phyloP scores from a whole-genome alignment of 2,797 vertebrate species.

The Erpetoichthys calabaricus region DNA sequence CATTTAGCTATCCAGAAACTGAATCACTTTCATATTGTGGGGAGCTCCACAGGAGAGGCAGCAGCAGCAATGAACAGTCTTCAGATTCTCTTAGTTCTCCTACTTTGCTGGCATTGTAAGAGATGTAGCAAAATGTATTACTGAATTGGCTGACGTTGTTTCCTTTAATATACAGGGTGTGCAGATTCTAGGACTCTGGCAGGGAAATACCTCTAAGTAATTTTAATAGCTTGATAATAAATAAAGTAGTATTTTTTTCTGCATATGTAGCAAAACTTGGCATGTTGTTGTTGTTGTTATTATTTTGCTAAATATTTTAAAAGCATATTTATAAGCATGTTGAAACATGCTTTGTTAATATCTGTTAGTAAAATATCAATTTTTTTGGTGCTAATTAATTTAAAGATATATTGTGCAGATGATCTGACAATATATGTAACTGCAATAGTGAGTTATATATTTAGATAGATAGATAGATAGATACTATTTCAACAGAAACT shows the following conservation, averaged over 20 bases:
- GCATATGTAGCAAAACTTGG: conserved; percentile 82
- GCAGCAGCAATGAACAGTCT: conserved; percentile 83
- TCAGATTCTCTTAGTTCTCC: conserved; percentile 90
- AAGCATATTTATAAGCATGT: conserved; percentile 57
- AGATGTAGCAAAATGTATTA: background rate
- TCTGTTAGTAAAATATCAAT: conserved; percentile 23
- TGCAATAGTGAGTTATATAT: conserved; percentile 63
- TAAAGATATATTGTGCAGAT: conserved; percentile 57
- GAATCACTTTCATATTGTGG: conserved; percentile 73
- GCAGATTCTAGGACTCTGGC: conserved; percentile 42
- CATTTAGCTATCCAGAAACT: conserved; percentile 83
- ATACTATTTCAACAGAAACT: conserved; percentile 6
- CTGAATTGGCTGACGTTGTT: conserved; percentile 19
- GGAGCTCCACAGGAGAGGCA: conserved; percentile 67
- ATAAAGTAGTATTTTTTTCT: conserved; percentile 50
- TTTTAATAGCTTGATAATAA: conserved; percentile 31
- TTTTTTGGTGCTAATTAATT: conserved; percentile 79
- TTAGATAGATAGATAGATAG: too few relatives aligned
- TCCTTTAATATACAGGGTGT: conserved; percentile 24
- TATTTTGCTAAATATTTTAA: conserved; percentile 45
- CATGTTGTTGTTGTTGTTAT: conserved; percentile 55
- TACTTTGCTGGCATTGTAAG: conserved; percentile 89
- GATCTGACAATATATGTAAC: conserved; percentile 58
- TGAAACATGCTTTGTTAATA: conserved; percentile 37
- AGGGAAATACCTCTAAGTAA: conserved; percentile 34